Evolutionary conservation across 2,888 invertebrate species (phyloP), one percentile per base, ranked within the genome.

Genomic region (Parasteatoda lunata): DNA sequence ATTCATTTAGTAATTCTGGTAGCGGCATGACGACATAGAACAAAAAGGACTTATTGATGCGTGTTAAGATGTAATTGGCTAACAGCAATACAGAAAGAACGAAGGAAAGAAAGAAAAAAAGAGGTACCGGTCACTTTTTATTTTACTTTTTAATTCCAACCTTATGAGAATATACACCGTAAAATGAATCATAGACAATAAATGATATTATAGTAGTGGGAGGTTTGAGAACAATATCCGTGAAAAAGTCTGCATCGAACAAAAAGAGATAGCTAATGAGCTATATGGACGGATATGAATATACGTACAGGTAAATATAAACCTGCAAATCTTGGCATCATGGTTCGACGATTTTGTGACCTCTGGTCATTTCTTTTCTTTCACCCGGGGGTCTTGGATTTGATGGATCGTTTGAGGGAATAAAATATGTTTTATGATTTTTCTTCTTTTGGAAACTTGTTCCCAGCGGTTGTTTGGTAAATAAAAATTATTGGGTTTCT

Each of bases 211-310:
- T 65, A 72, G 72, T 83, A 49, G 84, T 75, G 68, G 84, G 84
- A 78, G 84, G 66, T 49, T 49, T 65, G 70, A 69, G 49, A 66
- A 70, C 82, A 82, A 76, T 82, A 82, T 77, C 83, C 59, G 49
- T 45, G 77, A 77, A 71, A 77, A 69, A 77, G 77, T 77, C 83
- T 71, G 83, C 72, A 71, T 45, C 66, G 8, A 64, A 83, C 77
- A 77, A 71, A 83, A 77, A 83, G 72, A 76, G 51, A 45, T 70
- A 49, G 72, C 71, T 83, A 83, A 83, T 72, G 83, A 83, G 83
- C 65, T 48, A 51, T 54, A 69, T 49, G 68, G 59, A 59, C n/a
- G 59, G 9, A n/a, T 59, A 59, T 59, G 59, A 13, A 59, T 59
- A 59, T 59, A 59, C n/a, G 59, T n/a, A 59, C 59, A 7, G 11